Base-by-base conservation (phyloP, 2,797 vertebrate genomes). In the Anguilla marmorata region DNA sequence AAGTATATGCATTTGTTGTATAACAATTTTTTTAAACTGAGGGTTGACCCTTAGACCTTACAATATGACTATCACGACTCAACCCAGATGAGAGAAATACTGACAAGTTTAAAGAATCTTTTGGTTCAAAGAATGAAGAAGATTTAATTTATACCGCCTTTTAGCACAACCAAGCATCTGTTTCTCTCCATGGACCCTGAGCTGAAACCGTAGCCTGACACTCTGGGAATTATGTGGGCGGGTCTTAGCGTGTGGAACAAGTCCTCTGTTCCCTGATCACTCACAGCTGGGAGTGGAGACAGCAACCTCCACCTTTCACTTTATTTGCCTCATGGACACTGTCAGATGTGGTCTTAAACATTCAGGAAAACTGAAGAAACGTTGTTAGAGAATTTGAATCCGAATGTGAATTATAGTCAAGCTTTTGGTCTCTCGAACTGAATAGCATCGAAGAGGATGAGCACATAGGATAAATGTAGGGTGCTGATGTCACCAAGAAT, bases 91-190 rank as follows among this genome's bases (percentile, higher is more conserved):
- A 52, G 7, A 52, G 50, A 52, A 52, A 52, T 52, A 52, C 50
- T 52, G 7, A 12, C 50, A 52, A 8, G 11, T 52, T 52, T 8
- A 52, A 52, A 52, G 0, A 52, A 12, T 52, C 50, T 52, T 12
- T 52, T 52, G 50, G 58, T 21, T 63, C 41, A 63, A 63, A 21
- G 16, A 24, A 24, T 63, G 58, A 63, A 24, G 58, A 21, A 63
- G 19, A 45, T 45, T 76, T 50, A 21, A 72, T 76, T 74, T 41
- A n/a, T 63, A 85, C 48, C 19, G 5, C 9, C 66, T 45, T 12
- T 58, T 37, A 37, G 30, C 33, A 72, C 45, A 69, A 66, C 84
- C 24, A 80, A 58, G 41, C 86, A 87, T 41, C 86, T 89, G 86
- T 85, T 86, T 37, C 66, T 87, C 24, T 41, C 30, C 21, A 50